Conservation (phyloP, 2,888 invertebrate species). For the Lasioglossum figueresi region DNA sequence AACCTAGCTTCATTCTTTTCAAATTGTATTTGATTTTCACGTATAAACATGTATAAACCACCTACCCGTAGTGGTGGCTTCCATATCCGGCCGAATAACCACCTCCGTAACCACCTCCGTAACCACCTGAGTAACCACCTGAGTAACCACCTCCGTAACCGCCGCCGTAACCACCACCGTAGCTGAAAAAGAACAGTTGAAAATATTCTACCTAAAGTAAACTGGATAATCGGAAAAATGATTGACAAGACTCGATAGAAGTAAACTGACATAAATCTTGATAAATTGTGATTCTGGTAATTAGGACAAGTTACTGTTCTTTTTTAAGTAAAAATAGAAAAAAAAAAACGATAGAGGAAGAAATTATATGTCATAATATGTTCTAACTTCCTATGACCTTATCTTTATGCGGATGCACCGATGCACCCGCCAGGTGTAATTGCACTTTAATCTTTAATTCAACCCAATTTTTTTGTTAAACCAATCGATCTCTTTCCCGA, state of each 20-base stretch:
- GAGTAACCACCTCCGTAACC: background rate
- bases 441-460: no score
- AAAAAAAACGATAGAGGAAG: no score
- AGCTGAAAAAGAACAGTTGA: conserved; percentile 8
- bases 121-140: background rate
- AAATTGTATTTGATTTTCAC: background rate
- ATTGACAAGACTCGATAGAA: background rate
- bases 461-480: no score
- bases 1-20: background rate
- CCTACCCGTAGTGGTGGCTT: background rate
- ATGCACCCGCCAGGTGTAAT: no score
- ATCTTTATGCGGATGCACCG: no score
- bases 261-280: background rate
- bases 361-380: no score
- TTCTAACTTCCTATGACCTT: no score
- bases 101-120: background rate
- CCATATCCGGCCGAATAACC: conserved; percentile 44
- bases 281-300: no score
- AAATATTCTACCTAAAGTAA: background rate
- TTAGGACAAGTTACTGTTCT: no score
- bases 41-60: background rate
- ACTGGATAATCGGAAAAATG: background rate
- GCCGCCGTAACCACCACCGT: background rate
- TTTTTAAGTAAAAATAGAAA: no score
- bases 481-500: no score